A percentile compares a stretch with the other conserved stretches of the same genome.
phyloP scores from a whole-genome alignment of 2,888 invertebrate genomes.

The Mactromeris polynyma region DNA sequence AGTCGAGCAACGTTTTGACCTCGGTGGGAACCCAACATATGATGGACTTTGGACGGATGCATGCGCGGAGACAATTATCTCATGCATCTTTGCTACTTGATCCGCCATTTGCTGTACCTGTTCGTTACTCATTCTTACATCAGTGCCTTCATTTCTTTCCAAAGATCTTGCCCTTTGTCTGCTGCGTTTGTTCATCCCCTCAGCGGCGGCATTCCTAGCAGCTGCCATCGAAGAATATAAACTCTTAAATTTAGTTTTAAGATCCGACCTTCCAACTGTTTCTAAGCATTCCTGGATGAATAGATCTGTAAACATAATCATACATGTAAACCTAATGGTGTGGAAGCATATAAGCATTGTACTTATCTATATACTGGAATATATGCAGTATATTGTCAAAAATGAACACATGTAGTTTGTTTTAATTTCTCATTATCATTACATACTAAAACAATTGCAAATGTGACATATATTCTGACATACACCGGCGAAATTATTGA shows the following conservation, averaged over 20 bases:
- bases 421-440: too few relatives aligned
- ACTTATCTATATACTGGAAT: too few relatives aligned
- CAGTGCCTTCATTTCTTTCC: neutral
- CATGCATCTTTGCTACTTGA: neutral
- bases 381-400: too few relatives aligned
- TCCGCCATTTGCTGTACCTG: neutral
- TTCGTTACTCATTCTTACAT: neutral
- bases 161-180: neutral
- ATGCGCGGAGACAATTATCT: neutral
- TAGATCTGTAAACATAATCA: neutral
- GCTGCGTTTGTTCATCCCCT: neutral
- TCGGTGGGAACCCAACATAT: too few relatives aligned
- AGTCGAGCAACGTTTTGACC: too few relatives aligned
- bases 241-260: neutral
- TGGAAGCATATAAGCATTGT: too few relatives aligned
- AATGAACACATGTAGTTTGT: too few relatives aligned
- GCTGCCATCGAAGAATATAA: neutral
- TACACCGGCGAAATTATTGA: too few relatives aligned
- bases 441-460: too few relatives aligned
- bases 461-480: too few relatives aligned
- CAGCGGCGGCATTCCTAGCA: neutral
- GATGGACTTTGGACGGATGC: neutral
- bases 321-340: too few relatives aligned
- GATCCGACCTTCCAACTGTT: neutral
- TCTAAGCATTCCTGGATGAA: constrained; percentile 6